Percentiles rank a stretch among this genome's conserved stretches.
phyloP scores from a whole-genome alignment of 2,113 vertebrate species.

The Myotis brandtii region DNA sequence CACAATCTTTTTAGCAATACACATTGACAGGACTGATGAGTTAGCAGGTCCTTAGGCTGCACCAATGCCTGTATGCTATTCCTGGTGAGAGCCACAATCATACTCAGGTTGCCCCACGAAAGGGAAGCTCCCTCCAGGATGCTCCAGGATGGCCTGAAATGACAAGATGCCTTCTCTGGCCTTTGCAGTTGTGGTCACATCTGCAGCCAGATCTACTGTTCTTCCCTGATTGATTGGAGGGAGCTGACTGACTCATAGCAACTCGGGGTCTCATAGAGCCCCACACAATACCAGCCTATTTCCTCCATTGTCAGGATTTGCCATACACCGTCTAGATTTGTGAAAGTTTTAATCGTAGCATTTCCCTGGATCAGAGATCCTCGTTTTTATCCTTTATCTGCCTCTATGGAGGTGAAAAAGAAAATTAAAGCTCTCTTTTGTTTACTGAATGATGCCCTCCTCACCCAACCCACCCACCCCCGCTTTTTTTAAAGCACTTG shows the following conservation, averaged over 20 bases:
- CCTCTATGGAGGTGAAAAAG: background rate
- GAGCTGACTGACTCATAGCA: background rate
- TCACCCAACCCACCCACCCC: background rate
- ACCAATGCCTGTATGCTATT: background rate
- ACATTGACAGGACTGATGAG: background rate
- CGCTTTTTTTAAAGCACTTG: background rate
- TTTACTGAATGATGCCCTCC: background rate
- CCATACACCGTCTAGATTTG: background rate
- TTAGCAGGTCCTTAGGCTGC: background rate
- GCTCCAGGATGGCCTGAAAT: background rate
- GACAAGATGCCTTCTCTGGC: background rate
- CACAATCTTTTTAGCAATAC: background rate
- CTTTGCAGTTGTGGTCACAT: background rate
- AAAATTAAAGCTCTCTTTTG: background rate
- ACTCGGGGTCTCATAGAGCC: background rate
- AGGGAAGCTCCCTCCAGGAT: background rate
- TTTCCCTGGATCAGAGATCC: background rate
- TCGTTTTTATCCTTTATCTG: background rate
- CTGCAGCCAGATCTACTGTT: background rate
- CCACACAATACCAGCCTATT: background rate
- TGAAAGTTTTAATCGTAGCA: background rate
- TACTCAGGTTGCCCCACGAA: fast-evolving
- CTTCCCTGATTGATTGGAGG: background rate
- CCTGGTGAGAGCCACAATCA: background rate
- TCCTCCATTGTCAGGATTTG: background rate